Conservation (phyloP, 2,888 invertebrate genomes). For the Idaea dimidiata region DNA sequence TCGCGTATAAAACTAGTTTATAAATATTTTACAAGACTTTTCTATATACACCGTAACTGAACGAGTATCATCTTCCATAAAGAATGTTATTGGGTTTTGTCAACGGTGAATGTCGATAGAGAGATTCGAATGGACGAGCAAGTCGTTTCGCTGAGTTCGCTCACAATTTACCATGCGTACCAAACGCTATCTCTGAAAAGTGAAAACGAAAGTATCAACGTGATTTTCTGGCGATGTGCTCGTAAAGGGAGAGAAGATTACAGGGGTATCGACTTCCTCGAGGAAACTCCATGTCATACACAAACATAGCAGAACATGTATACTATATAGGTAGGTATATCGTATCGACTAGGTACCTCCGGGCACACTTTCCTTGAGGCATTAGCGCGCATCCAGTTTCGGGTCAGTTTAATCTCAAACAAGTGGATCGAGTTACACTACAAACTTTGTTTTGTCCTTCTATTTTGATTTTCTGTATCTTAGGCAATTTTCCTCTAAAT, state of each 20-base stretch:
- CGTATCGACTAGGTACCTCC: slow-evolving; percentile 12
- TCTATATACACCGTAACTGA: background rate
- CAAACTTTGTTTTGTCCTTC: slow-evolving; percentile 38
- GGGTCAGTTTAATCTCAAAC: slow-evolving; percentile 57
- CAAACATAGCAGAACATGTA: background rate
- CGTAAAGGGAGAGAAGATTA: slow-evolving; percentile 12
- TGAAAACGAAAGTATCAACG: slow-evolving; percentile 11
- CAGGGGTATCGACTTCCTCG: slow-evolving; percentile 10
- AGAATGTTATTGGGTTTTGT: background rate
- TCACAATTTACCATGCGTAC: background rate
- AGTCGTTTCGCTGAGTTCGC: background rate
- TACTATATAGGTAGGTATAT: slow-evolving; percentile 8
- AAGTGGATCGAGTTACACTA: slow-evolving; percentile 53
- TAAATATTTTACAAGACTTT: background rate
- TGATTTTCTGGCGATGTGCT: slow-evolving; percentile 12
- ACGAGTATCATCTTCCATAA: background rate
- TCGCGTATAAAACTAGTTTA: background rate
- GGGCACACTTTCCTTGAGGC: slow-evolving; percentile 31
- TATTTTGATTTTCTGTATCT: slow-evolving; percentile 28
- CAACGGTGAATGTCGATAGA: background rate
- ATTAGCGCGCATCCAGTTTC: slow-evolving; percentile 52
- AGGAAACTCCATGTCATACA: slow-evolving; percentile 9
- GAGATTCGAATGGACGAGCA: background rate
- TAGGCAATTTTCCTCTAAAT: slow-evolving; percentile 9
- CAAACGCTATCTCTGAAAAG: slow-evolving; percentile 1